phyloP scores from a whole-genome alignment of 2,797 vertebrate genomes.

The Philypnodon macrostomus region DNA sequence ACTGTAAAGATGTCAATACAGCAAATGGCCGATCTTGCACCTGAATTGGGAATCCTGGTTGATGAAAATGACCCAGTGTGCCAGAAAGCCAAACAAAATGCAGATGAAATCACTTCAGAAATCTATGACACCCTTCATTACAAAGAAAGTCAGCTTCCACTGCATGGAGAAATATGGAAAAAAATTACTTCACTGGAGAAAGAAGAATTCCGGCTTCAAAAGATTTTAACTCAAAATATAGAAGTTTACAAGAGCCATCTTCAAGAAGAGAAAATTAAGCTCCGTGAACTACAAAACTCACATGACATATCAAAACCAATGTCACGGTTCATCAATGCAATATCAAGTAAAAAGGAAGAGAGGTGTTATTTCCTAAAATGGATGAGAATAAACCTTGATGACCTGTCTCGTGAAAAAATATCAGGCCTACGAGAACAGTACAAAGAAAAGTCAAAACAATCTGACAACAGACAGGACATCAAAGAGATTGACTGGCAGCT shows the following conservation, averaged over 20 bases:
- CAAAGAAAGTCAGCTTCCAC: conserved; percentile 60
- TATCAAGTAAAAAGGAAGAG: conserved; percentile 55
- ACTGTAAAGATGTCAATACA: conserved; percentile 49
- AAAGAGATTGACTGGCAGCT: conserved; percentile 57
- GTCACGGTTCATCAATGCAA: conserved; percentile 64
- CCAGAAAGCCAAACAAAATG: conserved; percentile 56
- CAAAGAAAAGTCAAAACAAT: conserved; percentile 51
- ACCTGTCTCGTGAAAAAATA: conserved; percentile 54
- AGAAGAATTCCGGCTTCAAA: conserved; percentile 67
- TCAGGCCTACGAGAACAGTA: conserved; percentile 56
- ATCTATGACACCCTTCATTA: conserved; percentile 49
- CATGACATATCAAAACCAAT: conserved; percentile 56
- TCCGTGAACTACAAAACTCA: conserved; percentile 55
- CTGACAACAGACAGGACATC: conserved; percentile 51
- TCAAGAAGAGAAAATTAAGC: conserved; percentile 23
- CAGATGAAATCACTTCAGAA: conserved; percentile 55
- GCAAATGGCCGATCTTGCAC: conserved; percentile 60
- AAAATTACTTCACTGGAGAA: conserved; percentile 70
- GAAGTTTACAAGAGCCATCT: conserved; percentile 67
- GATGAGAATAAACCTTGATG: conserved; percentile 78
- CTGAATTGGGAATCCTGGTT: conserved; percentile 67
- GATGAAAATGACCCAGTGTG: conserved; percentile 75
- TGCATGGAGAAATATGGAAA: conserved; percentile 75
- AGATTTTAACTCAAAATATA: conserved; percentile 35
- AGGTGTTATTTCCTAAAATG: conserved; percentile 79